Conservation (phyloP, 2,113 vertebrate species). For the Camelus dromedarius region DNA sequence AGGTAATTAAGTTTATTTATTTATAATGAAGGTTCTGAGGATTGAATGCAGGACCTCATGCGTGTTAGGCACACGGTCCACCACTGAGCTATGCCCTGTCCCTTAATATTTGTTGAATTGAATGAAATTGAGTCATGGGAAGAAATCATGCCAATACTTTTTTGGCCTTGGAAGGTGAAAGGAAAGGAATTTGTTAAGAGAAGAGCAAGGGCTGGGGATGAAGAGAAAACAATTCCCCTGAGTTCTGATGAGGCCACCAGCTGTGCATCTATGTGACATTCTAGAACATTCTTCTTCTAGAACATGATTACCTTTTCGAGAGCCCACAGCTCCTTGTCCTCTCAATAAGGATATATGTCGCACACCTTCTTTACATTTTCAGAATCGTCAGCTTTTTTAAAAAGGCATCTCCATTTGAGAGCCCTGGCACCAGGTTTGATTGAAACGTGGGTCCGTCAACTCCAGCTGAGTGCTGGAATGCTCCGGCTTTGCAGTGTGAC, state of each 20-base stretch:
- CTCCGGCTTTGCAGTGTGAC: neutral
- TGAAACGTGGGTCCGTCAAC: neutral
- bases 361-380: neutral
- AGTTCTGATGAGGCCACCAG: neutral
- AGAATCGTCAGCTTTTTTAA: neutral
- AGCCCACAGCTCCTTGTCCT: neutral
- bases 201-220: neutral
- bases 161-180: slow-evolving; percentile 44
- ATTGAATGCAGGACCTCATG: too few relatives aligned
- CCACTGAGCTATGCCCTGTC: too few relatives aligned
- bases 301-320: neutral
- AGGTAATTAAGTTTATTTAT: too few relatives aligned
- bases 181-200: neutral
- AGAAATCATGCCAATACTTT: neutral
- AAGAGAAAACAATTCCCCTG: neutral
- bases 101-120: slow-evolving; percentile 43
- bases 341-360: neutral
- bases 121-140: slow-evolving; percentile 33
- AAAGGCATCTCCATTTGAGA: neutral
- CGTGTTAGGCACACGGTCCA: too few relatives aligned
- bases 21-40: too few relatives aligned
- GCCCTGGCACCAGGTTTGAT: neutral
- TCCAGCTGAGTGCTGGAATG: accelerated
- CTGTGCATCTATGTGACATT: accelerated
- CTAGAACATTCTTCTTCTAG: neutral